Base-by-base conservation (phyloP, 2,797 vertebrate species). In the Antennarius maculatus region DNA sequence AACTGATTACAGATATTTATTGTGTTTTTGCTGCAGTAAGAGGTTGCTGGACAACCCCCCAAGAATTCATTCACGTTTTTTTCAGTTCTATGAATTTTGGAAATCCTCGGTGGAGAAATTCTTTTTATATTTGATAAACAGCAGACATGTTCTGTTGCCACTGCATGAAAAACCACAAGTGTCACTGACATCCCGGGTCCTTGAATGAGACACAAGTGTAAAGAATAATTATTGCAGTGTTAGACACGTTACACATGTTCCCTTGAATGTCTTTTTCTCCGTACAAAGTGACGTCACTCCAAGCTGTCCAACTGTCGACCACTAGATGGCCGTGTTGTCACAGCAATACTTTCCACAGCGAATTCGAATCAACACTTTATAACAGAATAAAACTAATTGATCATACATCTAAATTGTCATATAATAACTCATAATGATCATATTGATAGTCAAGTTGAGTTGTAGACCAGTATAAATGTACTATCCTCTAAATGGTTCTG, bases 241-340 rank as follows among this genome's bases (percentile, higher is more conserved):
- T 39, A 39, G 31, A 34, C 31, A 34, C 2, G 37, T 39, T 9
- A 39, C 23, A 39, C 7, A 39, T 39, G 9, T 39, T 39, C 39
- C 7, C 2, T 12, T 51, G 11, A 3, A 31, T 16, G 1, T 48
- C 15, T 15, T 17, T 46, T 5, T 7, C 29, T 6, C 4, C 4
- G 0, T 50, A 12, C 3, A 17, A 7, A n/a, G 55, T 18, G 61
- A 7, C 10, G 23, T 66, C 10, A 10, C n/a, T 49, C 16, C 34
- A 13, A 12, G n/a, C 51, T 56, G 0, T 18, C 11, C 1, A 29
- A 1, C 17, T 5, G 5, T 34, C 3, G 42, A 41, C 71, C 88
- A 85, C 84, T 71, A 89, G 86, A 76, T 74, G 86, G 67, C 1
- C 56, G 71, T 65, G 57, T 74, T 74, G 61, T 63, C 43, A 8